Conservation (phyloP, 2,797 vertebrate species). For the Clamator glandarius region DNA sequence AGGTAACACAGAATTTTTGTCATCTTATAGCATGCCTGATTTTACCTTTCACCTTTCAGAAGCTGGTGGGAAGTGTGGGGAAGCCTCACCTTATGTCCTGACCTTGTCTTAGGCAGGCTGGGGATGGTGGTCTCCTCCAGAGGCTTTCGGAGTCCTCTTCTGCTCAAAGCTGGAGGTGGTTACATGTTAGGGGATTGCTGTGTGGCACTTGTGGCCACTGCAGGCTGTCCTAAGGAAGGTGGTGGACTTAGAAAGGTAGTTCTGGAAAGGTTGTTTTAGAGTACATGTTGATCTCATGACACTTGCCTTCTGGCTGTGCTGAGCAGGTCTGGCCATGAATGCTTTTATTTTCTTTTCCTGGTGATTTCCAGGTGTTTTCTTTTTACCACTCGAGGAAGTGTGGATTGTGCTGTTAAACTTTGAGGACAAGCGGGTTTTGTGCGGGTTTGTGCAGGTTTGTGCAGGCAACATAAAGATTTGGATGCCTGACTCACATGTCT, state of each 20-base stretch:
- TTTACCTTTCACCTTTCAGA: neutral
- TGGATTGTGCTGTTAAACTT: neutral
- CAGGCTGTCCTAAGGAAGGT: neutral
- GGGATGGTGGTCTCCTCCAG: neutral
- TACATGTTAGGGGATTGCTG: neutral
- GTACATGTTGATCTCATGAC: accelerated
- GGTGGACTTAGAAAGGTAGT: neutral
- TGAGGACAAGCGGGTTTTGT: neutral
- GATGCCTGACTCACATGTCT: neutral
- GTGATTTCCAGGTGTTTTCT: neutral
- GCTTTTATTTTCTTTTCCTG: neutral
- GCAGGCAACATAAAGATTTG: neutral
- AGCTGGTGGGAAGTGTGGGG: neutral
- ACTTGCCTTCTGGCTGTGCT: neutral
- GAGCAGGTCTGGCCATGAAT: neutral
- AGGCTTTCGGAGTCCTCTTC: neutral
- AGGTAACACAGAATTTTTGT: slow-evolving; percentile 77
- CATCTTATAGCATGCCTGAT: neutral
- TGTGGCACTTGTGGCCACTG: neutral
- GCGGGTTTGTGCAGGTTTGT: neutral
- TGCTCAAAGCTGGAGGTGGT: neutral
- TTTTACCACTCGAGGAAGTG: neutral
- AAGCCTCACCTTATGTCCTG: neutral
- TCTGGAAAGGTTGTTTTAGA: neutral
- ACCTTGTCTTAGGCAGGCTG: neutral